Base-by-base conservation (phyloP, 2,888 invertebrate genomes). In the Synergus gifuensis region DNA sequence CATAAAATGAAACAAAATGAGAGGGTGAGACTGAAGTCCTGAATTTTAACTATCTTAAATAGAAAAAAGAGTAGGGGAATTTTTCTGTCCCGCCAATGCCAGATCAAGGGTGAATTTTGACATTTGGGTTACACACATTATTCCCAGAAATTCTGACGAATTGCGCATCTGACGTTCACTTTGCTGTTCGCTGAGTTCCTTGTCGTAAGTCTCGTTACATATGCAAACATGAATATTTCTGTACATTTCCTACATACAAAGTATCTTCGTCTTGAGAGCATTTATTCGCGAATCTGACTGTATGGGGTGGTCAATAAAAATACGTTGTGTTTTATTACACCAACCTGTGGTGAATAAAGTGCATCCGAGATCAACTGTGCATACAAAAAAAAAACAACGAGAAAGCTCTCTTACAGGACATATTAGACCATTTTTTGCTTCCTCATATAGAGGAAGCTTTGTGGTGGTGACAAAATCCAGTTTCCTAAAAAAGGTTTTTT, bases 221-320 rank as follows among this genome's bases (percentile, higher is more conserved):
- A 73, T 54, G 36, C 69, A 73, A 73, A 73, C 69, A 49, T 16
- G 69, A 16, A 69, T 18, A 49, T 22, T 12, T n/a, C 28, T 28
- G n/a, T 11, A 46, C 49, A 46, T 22, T 73, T 46, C 54, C 7
- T 73, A 54, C 69, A 69, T 69, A 69, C 46, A 49, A 69, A 69
- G 69, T 69, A 49, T 22, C 49, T 69, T 28, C 69, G 16, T 8
- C 46, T 16, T 44, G 67, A 11, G 49, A 18, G 16, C 46, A 49
- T 28, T 73, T 36, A 73, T 73, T 73, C 69, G 49, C 11, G 54
- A 73, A 49, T 49, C 22, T 54, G 16, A 49, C 28, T 69, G 16
- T 66, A 66, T 69, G 49, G 69, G 54, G 54, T 73, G 49, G 69
- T 73, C 69, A 16, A 73, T 73, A 73, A 73, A 73, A 54, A 49